Base-by-base conservation (phyloP, 2,888 invertebrate genomes). In the Hesperia comma region DNA sequence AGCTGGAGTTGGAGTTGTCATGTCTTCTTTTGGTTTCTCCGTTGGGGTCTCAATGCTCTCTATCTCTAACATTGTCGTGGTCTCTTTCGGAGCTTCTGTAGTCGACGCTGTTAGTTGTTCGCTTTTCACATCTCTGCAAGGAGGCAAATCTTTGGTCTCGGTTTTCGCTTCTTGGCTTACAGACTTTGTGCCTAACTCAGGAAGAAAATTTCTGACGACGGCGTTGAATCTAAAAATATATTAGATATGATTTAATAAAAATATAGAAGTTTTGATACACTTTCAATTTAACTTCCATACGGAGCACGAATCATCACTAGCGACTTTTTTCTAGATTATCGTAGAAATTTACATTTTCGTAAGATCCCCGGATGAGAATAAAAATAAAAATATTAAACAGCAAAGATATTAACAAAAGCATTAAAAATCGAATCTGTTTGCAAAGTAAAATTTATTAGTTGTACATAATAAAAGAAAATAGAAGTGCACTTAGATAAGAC, bases 181-280 rank as follows among this genome's bases (percentile, higher is more conserved):
- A 49, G 62, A 21, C 53, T 70, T 67, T n/a, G 68, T 26, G 8
- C 56, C 21, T 43, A 69, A 70, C 57, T 72, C 72, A 14, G 89
- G 88, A 21, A 86, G 75, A 70, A 87, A 85, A 62, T 83, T 86
- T 75, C 83, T 88, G 2, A 92, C 88, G 0, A 91, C 77, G 43
- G 90, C 91, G 62, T 91, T 92, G 68, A 91, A 92, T 70, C 91
- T 92, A 79, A 12, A 69, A 33, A 53, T 33, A 12, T 15, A 15
- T 19, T 10, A 14, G 7, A 19, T 19, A 12, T 4, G 1, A 37
- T 37, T 54, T 14, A 54, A 6, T 26, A 8, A 49, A 19, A 19
- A 49, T 12, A 0, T 4, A 17, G 6, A 46, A 7, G 0, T 17
- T 4, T 26, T 26, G 26, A 26, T 2, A 26, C 2, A 26, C 26